Base-by-base conservation (phyloP, 2,797 vertebrate genomes). In the Avahi laniger region DNA sequence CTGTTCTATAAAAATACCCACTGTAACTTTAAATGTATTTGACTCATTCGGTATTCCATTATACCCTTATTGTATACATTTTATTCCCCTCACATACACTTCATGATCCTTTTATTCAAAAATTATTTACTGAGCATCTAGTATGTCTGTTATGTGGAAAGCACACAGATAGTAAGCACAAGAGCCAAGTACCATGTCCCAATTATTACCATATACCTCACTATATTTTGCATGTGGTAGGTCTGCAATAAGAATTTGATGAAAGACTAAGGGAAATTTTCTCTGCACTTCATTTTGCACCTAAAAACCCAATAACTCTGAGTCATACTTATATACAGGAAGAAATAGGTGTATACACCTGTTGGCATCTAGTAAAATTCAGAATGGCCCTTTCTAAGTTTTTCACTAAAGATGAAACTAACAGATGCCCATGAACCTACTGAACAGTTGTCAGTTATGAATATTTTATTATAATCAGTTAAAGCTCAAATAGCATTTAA, bases 351-450 rank as follows among this genome's bases (percentile, higher is more conserved):
- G 43, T 7, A 67, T 70, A 54, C 14, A 24, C n/a, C 28, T 84
- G n/a, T 24, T 61, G 65, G 50, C 57, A 80, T 63, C 10, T 75
- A 72, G 30, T 72, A 94, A 86, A 94, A 87, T 67, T 57, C 61
- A 70, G 24, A 87, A 54, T 75, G 15, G 17, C 10, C 26, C 12
- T 89, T 79, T 63, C 69, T 41, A 65, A 57, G 30, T 72, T 91
- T 95, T 30, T 91, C 22, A 63, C n/a, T 80, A 69, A 92, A 78
- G 75, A 30, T 50, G 72, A 94, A 93, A 96, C 52, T 67, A 83
- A 63, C 35, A 80, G 22, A 2, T 33, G 22, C 38, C 50, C 57
- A 48, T 26, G 13, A 80, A 26, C 50, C 54, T 57, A 41, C 33
- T 76, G 33, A 79, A 65, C 18, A 73, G 26, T n/a, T 72, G 10